Base-by-base conservation (phyloP, 2,797 vertebrate species). In the Gobionotothen gibberifrons region DNA sequence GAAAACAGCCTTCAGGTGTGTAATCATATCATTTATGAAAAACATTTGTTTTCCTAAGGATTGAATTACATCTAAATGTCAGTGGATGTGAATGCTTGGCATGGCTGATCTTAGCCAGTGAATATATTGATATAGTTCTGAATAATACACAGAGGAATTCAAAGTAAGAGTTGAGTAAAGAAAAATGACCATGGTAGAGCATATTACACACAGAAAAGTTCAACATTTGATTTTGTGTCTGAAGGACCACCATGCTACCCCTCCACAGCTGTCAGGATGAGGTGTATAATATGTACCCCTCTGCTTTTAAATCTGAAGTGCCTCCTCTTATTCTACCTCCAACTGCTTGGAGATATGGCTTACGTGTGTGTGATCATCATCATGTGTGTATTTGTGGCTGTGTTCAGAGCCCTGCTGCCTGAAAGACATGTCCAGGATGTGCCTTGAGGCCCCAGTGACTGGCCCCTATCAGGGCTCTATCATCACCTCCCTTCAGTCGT, bases 371-470 rank as follows among this genome's bases (percentile, higher is more conserved):
- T 72, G 68, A 51, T 51, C 19, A 22, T 71, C n/a, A n/a, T n/a
- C n/a, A 55, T 77, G 62, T 40, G 55, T 68, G 29, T 65, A 51
- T 56, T 65, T 81, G 72, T 70, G 72, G 86, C 84, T 86, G 81
- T 90, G 91, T 91, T 86, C 88, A 92, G 91, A 89, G 88, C 85
- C 85, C 93, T 93, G 94, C 94, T 95, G 93, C 92, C 94, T 88
- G 72, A 46, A 88, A 87, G 87, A 92, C 92, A 93, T 93, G 95
- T 90, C 89, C 89, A 84, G 90, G 93, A 95, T 94, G 95, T 85
- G 84, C 87, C 93, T 94, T 87, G 87, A 92, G 93, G 93, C 71
- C 85, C 84, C 74, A 56, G 79, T 78, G 86, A 64, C 69, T 85
- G 87, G 90, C 89, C 87, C 76, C 87, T 89, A 88, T 93, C 90